Percentiles rank a stretch among this genome's conserved stretches.
These are phyloP conservation scores for Sylvietta virens DNA, from an alignment of 2,113 vertebrate species.

Conservation along the genomic window DNA sequence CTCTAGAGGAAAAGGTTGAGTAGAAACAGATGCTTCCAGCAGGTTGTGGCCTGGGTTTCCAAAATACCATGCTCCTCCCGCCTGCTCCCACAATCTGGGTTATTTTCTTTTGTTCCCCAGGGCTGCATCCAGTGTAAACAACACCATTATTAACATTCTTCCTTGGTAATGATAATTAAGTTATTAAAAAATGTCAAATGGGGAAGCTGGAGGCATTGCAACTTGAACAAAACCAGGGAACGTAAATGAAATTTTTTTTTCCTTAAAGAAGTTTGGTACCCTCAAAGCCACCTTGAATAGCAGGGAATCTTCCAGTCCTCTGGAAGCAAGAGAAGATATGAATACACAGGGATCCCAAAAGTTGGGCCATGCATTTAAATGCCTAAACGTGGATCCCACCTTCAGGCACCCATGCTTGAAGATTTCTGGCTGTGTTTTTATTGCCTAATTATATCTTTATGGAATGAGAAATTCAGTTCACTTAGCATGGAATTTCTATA, in stretches of 20 bases:
- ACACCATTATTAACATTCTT: constrained; percentile 51
- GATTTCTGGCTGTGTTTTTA: neutral
- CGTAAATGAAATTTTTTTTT: neutral
- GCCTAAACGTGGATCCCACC: neutral
- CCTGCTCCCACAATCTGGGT: constrained; percentile 38
- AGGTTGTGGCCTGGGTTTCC: constrained; percentile 27
- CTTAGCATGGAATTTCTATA: neutral
- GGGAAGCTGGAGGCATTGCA: neutral
- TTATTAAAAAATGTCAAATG: constrained; percentile 51
- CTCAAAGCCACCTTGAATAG: neutral
- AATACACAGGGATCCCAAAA: neutral
- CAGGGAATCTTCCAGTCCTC: neutral
- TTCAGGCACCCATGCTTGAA: neutral
- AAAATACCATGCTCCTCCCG: neutral
- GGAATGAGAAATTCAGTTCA: neutral
- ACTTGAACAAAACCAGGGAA: neutral
- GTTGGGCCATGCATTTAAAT: neutral
- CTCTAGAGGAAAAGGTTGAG: constrained; percentile 34
- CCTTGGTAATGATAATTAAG: constrained; percentile 37
- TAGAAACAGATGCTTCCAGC: constrained; percentile 52
- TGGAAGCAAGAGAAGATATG: neutral
- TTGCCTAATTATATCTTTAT: neutral
- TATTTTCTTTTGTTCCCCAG: constrained; percentile 18
- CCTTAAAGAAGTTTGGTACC: neutral
- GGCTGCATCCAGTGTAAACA: constrained; percentile 31